Evolutionary conservation across 2,888 invertebrate species (phyloP), one percentile per base, ranked within the genome.

Genomic region (Ectemnius lituratus): DNA sequence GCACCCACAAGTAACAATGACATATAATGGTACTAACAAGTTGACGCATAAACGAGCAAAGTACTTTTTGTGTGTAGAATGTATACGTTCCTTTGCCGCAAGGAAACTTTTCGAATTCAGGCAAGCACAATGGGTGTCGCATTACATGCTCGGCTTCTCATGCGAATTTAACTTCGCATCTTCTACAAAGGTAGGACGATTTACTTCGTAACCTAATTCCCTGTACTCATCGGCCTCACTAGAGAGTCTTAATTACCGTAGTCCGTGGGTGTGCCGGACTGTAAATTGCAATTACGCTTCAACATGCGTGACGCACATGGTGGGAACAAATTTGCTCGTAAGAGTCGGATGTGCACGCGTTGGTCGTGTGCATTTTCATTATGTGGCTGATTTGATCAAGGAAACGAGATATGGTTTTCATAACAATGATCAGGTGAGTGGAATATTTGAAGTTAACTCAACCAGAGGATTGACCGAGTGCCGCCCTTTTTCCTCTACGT

Each of bases 331-430:
- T 52, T 5, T 52, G 2, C 37, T 8, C 37, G 37, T 37, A 23
- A 23, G 23, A 23, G 52, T 6, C 52, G 0, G 5, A 5, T 16
- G 16, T 83, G 84, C 89, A 87, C 87, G 78, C 76, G 88, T 86
- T 88, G 86, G 1, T 37, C 11, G 37, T 11, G 23, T 23, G 23
- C 4, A 37, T 37, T 87, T 89, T 87, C 89, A 87, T 89, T 88
- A 89, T 88, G 88, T 85, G 89, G 78, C 86, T 88, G 87, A 88
- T 87, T 89, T 89, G 81, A 85, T 86, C 83, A 84, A 78, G 85
- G 87, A 88, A 89, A 87, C 87, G 87, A 85, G 37, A 6, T 2
- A 37, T 37, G 4, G 3, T 37, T 8, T 11, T 37, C 8, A 8
- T 37, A 11, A 37, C 8, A 4, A 37, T 37, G 8, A 37, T 2